Conservation (phyloP, 2,888 invertebrate genomes). For the Gymnocheta viridis region DNA sequence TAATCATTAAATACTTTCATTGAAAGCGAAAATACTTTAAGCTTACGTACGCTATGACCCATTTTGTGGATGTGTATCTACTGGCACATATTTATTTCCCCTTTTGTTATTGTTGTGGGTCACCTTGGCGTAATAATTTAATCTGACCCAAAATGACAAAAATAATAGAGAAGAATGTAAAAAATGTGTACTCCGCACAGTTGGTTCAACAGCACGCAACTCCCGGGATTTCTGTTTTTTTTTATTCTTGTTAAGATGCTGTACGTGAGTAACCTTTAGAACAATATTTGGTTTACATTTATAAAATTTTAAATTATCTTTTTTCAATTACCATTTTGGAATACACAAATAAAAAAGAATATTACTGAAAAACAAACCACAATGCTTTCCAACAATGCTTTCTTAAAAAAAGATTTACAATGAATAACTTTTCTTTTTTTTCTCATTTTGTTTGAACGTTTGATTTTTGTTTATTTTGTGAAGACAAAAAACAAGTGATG, state of each 20-base stretch:
- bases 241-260: neutral
- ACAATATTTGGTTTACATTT: slow-evolving; percentile 31
- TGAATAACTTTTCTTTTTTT: neutral
- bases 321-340: slow-evolving; percentile 22
- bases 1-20: neutral
- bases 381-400: neutral
- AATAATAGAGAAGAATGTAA: slow-evolving; percentile 8
- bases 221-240: neutral
- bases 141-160: slow-evolving; percentile 47
- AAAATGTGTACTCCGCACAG: neutral
- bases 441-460: neutral
- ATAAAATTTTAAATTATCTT: slow-evolving; percentile 29
- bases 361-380: neutral
- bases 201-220: neutral
- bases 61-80: neutral
- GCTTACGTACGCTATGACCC: neutral
- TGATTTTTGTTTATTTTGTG: neutral
- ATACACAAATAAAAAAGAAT: neutral
- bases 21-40: neutral
- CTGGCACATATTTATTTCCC: slow-evolving; percentile 36
- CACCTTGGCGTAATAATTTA: slow-evolving; percentile 58
- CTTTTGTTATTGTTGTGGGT: slow-evolving; percentile 30
- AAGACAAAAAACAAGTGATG: neutral
- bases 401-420: neutral
- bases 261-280: slow-evolving; percentile 18